Base-by-base conservation (phyloP, 2,888 invertebrate genomes). In the Ischnura elegans region DNA sequence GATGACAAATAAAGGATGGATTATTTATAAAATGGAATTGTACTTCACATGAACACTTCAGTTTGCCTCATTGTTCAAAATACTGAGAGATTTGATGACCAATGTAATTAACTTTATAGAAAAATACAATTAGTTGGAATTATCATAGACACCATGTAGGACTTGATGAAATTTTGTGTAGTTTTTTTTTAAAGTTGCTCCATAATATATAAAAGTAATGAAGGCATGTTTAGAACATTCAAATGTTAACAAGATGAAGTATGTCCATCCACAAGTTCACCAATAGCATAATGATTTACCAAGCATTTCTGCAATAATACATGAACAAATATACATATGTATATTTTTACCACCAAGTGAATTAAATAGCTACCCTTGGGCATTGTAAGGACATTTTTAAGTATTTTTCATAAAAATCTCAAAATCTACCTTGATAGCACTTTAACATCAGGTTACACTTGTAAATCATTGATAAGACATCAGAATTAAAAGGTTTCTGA, bases 1-100 rank as follows among this genome's bases (percentile, higher is more conserved):
- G 76, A 76, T 76, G 76, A 76, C 76, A 76, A 76, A 76, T 36
- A 76, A 76, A 76, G 76, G 76, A 76, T 76, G 76, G 76, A 76
- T 36, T 76, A 76, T 76, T 13, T 76, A 76, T 76, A 76, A 76
- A 76, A 76, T 76, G 76, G 76, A 76, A 76, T 76, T 76, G 76
- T 76, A 76, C 76, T 76, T 76, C 36, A 76, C 76, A 76, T 76
- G 76, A 76, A 76, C 76, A 76, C 76, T 76, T 76, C 76, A 76
- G 76, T 76, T 76, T 76, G 76, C n/a, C 76, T 76, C 76, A 36
- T 76, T 76, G 76, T n/a, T 76, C 76, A 76, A 2, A 76, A 76
- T 76, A 76, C 76, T 3, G 76, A 76, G 76, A 76, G 76, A 76
- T 76, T 29, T 36, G 76, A 76, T 76, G 76, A 76, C 76, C 76